Evolutionary conservation across 2,888 invertebrate species (phyloP).

Genomic region (Lepidocyrtinus sp.): DNA sequence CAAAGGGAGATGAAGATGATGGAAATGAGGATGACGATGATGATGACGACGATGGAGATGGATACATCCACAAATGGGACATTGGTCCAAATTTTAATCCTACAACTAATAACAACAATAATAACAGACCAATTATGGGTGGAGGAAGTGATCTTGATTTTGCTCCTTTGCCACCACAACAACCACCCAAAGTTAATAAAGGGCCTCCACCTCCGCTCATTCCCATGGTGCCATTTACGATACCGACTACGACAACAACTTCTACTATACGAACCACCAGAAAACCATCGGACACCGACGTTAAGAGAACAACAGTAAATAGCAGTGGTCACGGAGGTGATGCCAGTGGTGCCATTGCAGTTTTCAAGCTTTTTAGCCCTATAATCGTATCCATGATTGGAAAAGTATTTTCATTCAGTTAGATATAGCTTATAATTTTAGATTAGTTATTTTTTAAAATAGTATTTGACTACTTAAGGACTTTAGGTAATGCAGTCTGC

Average conservation of each 20-base stretch:
- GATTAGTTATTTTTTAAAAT: background rate
- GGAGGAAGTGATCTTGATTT: conserved; percentile 51
- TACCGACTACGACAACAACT: conserved; percentile 36
- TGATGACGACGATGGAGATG: conserved; percentile 38
- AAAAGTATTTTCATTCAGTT: conserved; percentile 67
- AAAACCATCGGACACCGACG: conserved; percentile 42
- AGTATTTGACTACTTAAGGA: too few relatives aligned
- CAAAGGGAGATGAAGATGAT: conserved; percentile 55
- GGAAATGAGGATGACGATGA: conserved; percentile 57
- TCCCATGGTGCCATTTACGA: conserved; percentile 37
- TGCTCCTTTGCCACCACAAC: conserved; percentile 27
- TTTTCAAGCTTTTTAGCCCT: conserved; percentile 69
- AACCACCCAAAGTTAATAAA: conserved; percentile 51
- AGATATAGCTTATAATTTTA: conserved; percentile 14
- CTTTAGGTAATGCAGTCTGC: background rate
- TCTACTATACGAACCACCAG: conserved; percentile 28
- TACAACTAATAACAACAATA: background rate
- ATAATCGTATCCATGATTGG: conserved; percentile 68
- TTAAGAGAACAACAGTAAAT: conserved; percentile 48
- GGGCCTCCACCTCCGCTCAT: conserved; percentile 34
- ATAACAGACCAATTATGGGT: conserved; percentile 14
- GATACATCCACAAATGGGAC: conserved; percentile 46
- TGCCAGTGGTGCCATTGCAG: conserved; percentile 66
- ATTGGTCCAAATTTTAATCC: conserved; percentile 23
- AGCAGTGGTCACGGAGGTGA: conserved; percentile 61